Conservation (phyloP, 1,140 invertebrate species). For the Aleiodes sp. region DNA sequence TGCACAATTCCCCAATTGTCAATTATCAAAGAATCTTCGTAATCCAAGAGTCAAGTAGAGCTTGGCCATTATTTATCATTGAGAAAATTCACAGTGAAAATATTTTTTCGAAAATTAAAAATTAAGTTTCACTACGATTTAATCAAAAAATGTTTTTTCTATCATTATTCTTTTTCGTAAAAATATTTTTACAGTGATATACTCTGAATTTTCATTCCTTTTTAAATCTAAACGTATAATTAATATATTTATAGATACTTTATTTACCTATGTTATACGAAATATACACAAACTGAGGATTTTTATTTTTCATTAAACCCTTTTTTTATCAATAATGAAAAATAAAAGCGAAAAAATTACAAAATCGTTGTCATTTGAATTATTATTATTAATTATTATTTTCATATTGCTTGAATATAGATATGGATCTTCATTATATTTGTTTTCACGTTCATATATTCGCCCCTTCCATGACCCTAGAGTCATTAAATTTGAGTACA, state of each 20-base stretch:
- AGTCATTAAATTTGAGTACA: conserved; percentile 15
- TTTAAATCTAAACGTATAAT: conserved; percentile 8
- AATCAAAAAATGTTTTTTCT: no score
- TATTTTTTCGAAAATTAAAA: conserved; percentile 15
- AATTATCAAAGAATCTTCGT: neutral
- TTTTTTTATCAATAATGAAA: conserved; percentile 53
- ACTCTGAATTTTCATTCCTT: neutral
- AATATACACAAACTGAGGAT: conserved; percentile 50
- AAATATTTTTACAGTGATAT: conserved; percentile 14
- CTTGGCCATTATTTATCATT: no score
- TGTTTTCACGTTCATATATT: neutral
- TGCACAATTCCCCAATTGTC: no score
- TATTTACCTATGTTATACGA: conserved; percentile 36
- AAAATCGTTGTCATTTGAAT: conserved; percentile 59
- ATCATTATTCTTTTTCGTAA: conserved; percentile 6
- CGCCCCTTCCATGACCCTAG: no score
- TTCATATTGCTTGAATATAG: conserved; percentile 63
- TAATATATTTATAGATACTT: conserved; percentile 18
- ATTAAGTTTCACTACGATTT: neutral
- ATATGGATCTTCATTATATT: conserved; percentile 57
- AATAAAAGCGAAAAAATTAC: conserved; percentile 28
- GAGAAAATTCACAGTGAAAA: conserved; percentile 11
- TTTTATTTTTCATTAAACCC: no score
- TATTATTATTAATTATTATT: neutral
- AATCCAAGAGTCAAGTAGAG: neutral